Percentiles rank a stretch among this genome's conserved stretches.
phyloP scores from a whole-genome alignment of 2,888 invertebrate species.

The Petrolisthes cinctipes region DNA sequence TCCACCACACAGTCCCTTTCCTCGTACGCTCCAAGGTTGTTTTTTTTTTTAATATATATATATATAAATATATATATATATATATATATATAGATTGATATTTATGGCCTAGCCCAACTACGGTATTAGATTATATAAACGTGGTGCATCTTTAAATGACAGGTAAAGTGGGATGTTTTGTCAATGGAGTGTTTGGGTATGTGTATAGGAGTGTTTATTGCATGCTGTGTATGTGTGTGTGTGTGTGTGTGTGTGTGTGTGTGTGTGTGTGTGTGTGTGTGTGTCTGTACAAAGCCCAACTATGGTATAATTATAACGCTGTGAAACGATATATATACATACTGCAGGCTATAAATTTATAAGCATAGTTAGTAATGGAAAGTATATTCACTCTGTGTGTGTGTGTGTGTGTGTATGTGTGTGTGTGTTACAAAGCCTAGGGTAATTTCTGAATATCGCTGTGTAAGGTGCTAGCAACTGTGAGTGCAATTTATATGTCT shows the following conservation, averaged over 20 bases:
- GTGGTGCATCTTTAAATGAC: no score
- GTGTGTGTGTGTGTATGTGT: conserved; percentile 2
- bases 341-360: background rate
- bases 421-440: no score
- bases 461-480: no score
- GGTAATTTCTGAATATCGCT: no score
- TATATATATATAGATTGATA: conserved; percentile 23
- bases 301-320: no score
- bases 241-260: background rate
- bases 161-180: no score
- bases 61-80: conserved; percentile 20
- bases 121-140: no score
- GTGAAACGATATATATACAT: no score
- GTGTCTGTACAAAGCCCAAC: background rate
- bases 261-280: conserved; percentile 8
- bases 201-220: conserved; percentile 11
- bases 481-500: no score
- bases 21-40: background rate
- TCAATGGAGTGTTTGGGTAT: no score
- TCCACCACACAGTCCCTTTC: background rate
- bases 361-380: background rate
- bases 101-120: background rate
- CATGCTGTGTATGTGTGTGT: background rate
- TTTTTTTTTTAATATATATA: background rate
- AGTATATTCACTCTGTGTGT: background rate